Evolutionary conservation across 2,797 vertebrate species (phyloP), one percentile per base, ranked within the genome.

Genomic region (Tympanoctomys barrerae): DNA sequence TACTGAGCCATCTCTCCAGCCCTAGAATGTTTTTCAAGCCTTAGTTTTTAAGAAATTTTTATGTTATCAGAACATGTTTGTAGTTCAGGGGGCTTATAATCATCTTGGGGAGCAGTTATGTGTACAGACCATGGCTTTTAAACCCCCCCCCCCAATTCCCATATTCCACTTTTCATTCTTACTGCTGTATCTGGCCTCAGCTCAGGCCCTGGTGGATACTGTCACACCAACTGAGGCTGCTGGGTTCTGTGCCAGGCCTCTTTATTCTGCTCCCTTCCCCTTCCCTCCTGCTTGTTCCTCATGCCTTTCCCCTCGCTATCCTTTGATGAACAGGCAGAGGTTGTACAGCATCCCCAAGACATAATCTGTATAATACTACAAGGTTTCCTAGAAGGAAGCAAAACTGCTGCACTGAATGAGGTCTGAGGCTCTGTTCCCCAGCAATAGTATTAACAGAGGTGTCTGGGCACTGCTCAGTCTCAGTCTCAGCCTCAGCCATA

Each of bases 391-490:
- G n/a, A 39, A 85, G 16, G 54, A 13, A 59, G 36, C 10, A 2
- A 8, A 64, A 36, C 62, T 19, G 33, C 18, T 10, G 13, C 49
- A 57, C 1, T 9, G 12, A 75, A 64, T 0, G 8, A 31, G 59
- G 42, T 10, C 62, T 52, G 61, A 64, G 81, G 7, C 14, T 33
- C 16, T 4, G 33, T 24, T 52, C 46, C 59, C 46, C 52, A 84
- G 71, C 26, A n/a, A 10, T 6, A 28, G 75, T 46, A 26, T 24
- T 28, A 26, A 31, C 5, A 26, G 39, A 42, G 71, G 57, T 18
- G 1, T 54, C 5, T 81, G 2, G 36, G 7, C n/a, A 52, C 57
- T 24, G 10, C 14, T 1, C 0, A 7, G 3, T 31, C 61, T 59
- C 81, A 59, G 24, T 66, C 59, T 79, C 83, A 73, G 75, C 31